These are phyloP conservation scores for Mycalesis mineus DNA, from an alignment of 2,888 invertebrate genomes.

Conservation along the genomic window DNA sequence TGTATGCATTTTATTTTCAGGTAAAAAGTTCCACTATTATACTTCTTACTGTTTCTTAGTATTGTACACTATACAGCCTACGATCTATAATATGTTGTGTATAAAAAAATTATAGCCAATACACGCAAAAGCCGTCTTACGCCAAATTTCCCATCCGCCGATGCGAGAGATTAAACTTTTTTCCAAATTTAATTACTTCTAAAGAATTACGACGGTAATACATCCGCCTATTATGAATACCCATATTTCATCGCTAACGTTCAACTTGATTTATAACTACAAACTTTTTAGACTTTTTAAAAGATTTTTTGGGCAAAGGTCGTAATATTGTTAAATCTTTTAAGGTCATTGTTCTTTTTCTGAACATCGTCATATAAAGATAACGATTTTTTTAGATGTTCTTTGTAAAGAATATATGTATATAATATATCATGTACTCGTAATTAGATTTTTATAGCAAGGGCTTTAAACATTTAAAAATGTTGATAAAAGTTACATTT, in stretches of 20 bases:
- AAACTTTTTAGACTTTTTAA: background rate
- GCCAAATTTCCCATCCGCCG: background rate
- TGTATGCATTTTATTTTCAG: too few relatives aligned
- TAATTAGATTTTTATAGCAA: too few relatives aligned
- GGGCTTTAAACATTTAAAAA: too few relatives aligned
- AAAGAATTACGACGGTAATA: conserved; percentile 15
- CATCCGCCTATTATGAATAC: conserved; percentile 4
- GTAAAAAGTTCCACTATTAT: too few relatives aligned
- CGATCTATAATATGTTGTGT: too few relatives aligned
- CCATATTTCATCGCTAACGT: background rate
- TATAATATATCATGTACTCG: too few relatives aligned
- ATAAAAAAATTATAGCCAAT: background rate
- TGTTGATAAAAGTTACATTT: too few relatives aligned
- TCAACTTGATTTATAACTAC: background rate
- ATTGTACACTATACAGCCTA: too few relatives aligned
- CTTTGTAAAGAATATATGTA: too few relatives aligned
- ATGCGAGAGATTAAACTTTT: conserved; percentile 10
- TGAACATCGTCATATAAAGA: too few relatives aligned
- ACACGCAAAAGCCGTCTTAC: background rate
- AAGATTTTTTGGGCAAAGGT: background rate
- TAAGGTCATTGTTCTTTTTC: background rate
- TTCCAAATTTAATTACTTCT: conserved; percentile 17
- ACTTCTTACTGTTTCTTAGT: too few relatives aligned
- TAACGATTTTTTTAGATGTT: too few relatives aligned
- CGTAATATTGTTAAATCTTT: background rate